A percentile compares a stretch with the other conserved stretches of the same genome.
These are phyloP conservation scores for Calycopis cecrops DNA, from an alignment of 1,140 invertebrate species.

Conservation along the genomic window DNA sequence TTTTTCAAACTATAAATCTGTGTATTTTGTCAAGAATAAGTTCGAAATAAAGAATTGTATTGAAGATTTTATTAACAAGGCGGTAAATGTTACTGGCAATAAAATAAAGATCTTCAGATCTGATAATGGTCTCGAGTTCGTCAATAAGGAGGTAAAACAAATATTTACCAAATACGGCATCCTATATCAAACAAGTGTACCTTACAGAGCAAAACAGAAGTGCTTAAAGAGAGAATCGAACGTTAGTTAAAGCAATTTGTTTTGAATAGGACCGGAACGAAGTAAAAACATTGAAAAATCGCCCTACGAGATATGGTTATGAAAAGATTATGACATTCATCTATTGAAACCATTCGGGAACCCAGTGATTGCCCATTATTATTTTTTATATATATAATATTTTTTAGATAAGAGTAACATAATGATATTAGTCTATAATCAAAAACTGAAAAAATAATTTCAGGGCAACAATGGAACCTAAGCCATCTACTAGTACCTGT, in stretches of 20 bases:
- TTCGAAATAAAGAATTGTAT: slow-evolving; percentile 42
- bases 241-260: slow-evolving; percentile 63
- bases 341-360: too few species aligned
- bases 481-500: background rate
- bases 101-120: slow-evolving; percentile 47
- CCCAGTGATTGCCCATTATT: too few species aligned
- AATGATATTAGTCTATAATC: too few species aligned
- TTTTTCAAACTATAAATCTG: slow-evolving; percentile 40
- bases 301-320: slow-evolving; percentile 44
- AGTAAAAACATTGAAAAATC: slow-evolving; percentile 30
- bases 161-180: slow-evolving; percentile 38
- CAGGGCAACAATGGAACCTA: background rate
- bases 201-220: slow-evolving; percentile 72
- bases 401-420: too few species aligned
- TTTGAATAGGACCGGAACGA: too few species aligned
- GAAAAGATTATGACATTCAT: too few species aligned
- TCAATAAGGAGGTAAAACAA: slow-evolving; percentile 46
- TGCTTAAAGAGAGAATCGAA: slow-evolving; percentile 59
- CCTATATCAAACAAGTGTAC: slow-evolving; percentile 44
- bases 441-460: background rate
- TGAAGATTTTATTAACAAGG: slow-evolving; percentile 42
- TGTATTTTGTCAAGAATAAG: slow-evolving; percentile 62
- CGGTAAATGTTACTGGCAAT: slow-evolving; percentile 42
- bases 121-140: slow-evolving; percentile 65
- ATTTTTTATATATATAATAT: too few species aligned